Conservation (phyloP, 2,113 vertebrate species). For the Marmota flaviventris region DNA sequence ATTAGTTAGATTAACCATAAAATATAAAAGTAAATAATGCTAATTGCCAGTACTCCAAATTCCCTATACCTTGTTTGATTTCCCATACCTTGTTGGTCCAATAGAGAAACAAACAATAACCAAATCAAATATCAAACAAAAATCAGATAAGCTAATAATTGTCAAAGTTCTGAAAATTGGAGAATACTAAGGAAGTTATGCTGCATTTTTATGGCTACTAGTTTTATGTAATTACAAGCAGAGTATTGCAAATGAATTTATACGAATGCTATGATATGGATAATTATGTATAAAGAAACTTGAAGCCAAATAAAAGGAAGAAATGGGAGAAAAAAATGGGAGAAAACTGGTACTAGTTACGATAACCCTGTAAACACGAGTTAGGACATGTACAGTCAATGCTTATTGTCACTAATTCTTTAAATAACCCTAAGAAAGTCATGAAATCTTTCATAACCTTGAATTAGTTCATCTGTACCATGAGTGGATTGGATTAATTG, state of each 20-base stretch:
- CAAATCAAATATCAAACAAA: background rate
- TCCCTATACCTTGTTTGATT: background rate
- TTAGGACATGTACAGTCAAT: background rate
- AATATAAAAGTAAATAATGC: background rate
- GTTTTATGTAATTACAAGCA: background rate
- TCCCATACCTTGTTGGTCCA: background rate
- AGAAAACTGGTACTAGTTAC: background rate
- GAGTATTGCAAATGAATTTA: background rate
- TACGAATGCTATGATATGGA: background rate
- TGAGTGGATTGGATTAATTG: background rate
- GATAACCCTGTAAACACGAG: background rate
- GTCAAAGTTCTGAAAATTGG: background rate
- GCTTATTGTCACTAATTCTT: background rate
- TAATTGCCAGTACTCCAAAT: background rate
- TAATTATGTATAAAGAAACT: background rate
- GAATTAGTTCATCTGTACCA: background rate
- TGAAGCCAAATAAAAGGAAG: background rate
- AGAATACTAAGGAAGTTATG: background rate
- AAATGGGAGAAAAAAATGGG: background rate
- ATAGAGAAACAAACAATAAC: background rate
- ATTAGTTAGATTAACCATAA: background rate
- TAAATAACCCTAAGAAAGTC: background rate
- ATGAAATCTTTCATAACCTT: too few relatives aligned
- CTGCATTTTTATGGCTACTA: background rate
- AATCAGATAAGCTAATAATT: background rate